Percentiles rank a stretch among this genome's conserved stretches.
phyloP scores from a whole-genome alignment of 2,113 vertebrate species.

The Camelus bactrianus region DNA sequence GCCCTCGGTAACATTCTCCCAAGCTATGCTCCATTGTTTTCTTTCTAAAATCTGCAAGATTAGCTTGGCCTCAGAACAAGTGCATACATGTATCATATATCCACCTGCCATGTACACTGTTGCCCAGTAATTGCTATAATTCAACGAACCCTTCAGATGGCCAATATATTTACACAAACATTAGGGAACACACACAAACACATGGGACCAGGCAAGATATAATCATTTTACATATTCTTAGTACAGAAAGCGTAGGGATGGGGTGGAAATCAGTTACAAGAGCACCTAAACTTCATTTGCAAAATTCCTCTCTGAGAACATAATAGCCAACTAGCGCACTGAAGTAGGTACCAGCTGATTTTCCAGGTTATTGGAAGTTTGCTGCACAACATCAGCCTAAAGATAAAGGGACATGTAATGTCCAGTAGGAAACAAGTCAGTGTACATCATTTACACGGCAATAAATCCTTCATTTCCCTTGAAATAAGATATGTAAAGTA shows the following conservation, averaged over 20 bases:
- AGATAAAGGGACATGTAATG: conserved; percentile 77
- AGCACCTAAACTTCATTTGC: conserved; percentile 62
- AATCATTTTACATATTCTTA: conserved; percentile 51
- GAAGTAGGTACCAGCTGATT: conserved; percentile 72
- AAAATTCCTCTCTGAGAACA: conserved; percentile 56
- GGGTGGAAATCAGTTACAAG: conserved; percentile 63
- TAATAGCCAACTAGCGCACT: background rate
- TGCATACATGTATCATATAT: background rate
- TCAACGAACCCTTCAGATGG: background rate
- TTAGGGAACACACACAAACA: conserved; percentile 28
- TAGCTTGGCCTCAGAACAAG: background rate
- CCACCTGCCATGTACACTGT: background rate
- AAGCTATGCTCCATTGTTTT: background rate
- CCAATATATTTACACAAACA: background rate
- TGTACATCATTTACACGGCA: conserved; percentile 76
- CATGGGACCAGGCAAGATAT: background rate
- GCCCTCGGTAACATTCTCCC: background rate
- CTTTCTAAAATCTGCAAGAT: background rate
- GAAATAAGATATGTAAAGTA: conserved; percentile 85
- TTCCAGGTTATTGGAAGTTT: conserved; percentile 60
- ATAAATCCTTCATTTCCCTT: conserved; percentile 81
- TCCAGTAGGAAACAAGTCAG: conserved; percentile 78
- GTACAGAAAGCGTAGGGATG: conserved; percentile 54
- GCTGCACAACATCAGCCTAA: conserved; percentile 64
- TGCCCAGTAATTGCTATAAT: background rate